Evolutionary conservation across 30 jellyfish, hydroid and myxozoan genomes (phyloP).

Genomic region (Aurelia aurita): DNA sequence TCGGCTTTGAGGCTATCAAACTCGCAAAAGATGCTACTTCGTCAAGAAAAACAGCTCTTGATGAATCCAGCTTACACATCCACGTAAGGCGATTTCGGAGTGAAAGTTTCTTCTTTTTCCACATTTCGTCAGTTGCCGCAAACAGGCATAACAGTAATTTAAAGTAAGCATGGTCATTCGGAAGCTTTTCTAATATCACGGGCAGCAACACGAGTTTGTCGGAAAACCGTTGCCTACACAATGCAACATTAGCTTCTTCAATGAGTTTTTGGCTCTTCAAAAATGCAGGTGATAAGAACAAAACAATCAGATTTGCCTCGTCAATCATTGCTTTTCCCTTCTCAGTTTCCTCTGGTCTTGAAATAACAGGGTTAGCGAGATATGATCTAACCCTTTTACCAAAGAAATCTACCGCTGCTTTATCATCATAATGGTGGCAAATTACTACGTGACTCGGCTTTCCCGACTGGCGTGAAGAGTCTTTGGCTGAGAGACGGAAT

Average conservation of each 20-base stretch:
- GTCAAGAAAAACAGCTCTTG: conserved; percentile 36
- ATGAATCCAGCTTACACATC: conserved; percentile 29
- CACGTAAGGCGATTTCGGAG: conserved; percentile 24
- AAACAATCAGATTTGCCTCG: conserved; percentile 49
- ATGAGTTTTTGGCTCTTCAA: conserved; percentile 32
- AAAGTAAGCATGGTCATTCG: conserved; percentile 42
- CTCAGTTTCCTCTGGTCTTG: conserved; percentile 42
- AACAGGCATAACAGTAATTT: conserved; percentile 30
- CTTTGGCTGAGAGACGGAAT: not conserved
- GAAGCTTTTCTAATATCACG: conserved; percentile 25
- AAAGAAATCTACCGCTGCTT: conserved; percentile 25
- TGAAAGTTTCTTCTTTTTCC: conserved; percentile 30
- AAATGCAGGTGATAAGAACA: conserved; percentile 60
- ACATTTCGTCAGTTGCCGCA: conserved; percentile 33
- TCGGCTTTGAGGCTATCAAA: conserved; percentile 21
- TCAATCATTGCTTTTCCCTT: conserved; percentile 46
- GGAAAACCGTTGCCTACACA: conserved; percentile 60
- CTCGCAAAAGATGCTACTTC: conserved; percentile 60
- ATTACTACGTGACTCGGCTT: conserved; percentile 27
- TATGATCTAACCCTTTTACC: conserved; percentile 24
- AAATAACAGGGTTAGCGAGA: not conserved
- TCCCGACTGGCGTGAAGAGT: not conserved
- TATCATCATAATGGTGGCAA: conserved; percentile 32
- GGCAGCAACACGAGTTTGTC: conserved; percentile 50
- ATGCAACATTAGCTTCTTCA: conserved; percentile 62